phyloP scores from a whole-genome alignment of 30 jellyfish, hydroid and myxozoan genomes.

The Pseudorhiza aurosa region DNA sequence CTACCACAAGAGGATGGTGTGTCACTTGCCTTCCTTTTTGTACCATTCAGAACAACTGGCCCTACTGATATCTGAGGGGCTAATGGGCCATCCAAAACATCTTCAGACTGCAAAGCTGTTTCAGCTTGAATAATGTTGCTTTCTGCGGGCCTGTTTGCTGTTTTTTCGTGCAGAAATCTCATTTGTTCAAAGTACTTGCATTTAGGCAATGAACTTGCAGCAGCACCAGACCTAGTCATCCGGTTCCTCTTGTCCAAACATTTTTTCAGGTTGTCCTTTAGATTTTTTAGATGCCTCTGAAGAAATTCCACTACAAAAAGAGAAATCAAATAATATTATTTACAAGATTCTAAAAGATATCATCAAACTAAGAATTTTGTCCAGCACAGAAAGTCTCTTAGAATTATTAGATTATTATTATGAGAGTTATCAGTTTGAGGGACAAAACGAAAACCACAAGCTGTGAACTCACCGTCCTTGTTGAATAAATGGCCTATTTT shows the following conservation, averaged over 20 bases:
- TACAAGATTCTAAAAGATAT: not conserved
- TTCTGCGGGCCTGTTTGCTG: conserved; percentile 24
- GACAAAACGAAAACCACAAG: not conserved
- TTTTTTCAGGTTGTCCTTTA: conserved; percentile 44
- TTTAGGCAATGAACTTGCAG: conserved; percentile 64
- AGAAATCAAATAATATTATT: not conserved
- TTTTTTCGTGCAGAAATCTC: conserved; percentile 51
- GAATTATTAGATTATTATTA: too few species aligned
- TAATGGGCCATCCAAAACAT: conserved; percentile 12
- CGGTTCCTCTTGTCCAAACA: conserved; percentile 23
- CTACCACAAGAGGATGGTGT: conserved; percentile 27
- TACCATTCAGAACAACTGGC: conserved; percentile 7
- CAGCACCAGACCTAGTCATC: conserved; percentile 71
- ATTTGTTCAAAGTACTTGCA: conserved; percentile 64
- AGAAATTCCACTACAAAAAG: conserved; percentile 22
- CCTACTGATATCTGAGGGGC: conserved; percentile 6
- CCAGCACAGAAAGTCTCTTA: not conserved
- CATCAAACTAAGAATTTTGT: not conserved
- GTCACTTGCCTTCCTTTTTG: conserved; percentile 21
- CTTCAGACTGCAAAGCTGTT: not conserved
- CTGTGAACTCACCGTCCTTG: conserved; percentile 13
- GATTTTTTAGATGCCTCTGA: conserved; percentile 51
- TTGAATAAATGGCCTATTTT: conserved; percentile 18
- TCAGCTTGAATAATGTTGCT: not conserved
- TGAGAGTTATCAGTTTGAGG: too few species aligned